These are phyloP conservation scores for Stramonita haemastoma DNA, from an alignment of 2,888 invertebrate species.

Conservation along the genomic window DNA sequence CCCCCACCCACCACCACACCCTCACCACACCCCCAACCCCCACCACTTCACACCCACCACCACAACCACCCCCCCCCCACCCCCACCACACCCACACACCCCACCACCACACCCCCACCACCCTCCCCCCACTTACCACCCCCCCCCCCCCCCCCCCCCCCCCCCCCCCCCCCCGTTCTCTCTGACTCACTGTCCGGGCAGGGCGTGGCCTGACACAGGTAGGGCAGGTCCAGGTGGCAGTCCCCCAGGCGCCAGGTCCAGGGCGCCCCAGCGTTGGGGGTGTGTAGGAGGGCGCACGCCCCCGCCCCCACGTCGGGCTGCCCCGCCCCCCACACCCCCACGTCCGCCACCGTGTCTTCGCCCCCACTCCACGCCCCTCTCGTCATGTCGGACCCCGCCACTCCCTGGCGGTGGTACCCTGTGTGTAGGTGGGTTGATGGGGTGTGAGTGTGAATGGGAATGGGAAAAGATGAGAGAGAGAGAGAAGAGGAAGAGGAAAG, in stretches of 20 bases:
- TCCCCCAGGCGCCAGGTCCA: slow-evolving; percentile 56
- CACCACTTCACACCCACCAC: no score
- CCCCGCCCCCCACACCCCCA: slow-evolving; percentile 60
- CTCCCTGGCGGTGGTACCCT: slow-evolving; percentile 37
- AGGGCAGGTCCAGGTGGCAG: slow-evolving; percentile 54
- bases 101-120: no score
- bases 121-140: not conserved
- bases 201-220: slow-evolving; percentile 58
- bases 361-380: slow-evolving; percentile 61
- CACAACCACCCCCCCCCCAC: no score
- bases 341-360: slow-evolving; percentile 52
- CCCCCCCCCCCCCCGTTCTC: not conserved
- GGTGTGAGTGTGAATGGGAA: no score
- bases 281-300: slow-evolving; percentile 53
- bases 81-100: no score
- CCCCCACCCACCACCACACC: no score
- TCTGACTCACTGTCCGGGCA: slow-evolving; percentile 56
- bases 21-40: no score
- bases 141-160: not conserved
- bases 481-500: not conserved
- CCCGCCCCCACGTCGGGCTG: slow-evolving; percentile 56
- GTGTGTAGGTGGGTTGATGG: not conserved
- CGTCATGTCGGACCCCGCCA: slow-evolving; percentile 24
- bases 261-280: not conserved
- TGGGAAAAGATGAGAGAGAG: not conserved